Percentiles rank a stretch among this genome's conserved stretches.
Evolutionary conservation across 64 coral and sea anemone species (phyloP).

Genomic region (Acropora tenuis): DNA sequence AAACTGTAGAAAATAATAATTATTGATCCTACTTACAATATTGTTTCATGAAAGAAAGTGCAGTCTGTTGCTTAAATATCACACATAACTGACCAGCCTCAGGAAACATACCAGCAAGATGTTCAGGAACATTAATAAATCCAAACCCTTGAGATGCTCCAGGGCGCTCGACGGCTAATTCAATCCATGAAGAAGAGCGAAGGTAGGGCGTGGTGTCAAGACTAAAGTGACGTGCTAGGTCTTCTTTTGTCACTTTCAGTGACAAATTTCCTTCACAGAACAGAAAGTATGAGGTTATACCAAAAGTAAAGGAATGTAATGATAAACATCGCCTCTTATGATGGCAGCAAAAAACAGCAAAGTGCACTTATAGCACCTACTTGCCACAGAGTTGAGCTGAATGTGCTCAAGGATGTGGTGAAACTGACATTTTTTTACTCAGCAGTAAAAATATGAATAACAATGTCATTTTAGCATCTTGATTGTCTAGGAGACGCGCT

Average conservation of each 20-base stretch:
- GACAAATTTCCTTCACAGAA: slow-evolving; percentile 81
- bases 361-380: too few species aligned
- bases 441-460: not conserved
- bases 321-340: too few species aligned
- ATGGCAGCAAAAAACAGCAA: too few species aligned
- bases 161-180: slow-evolving; percentile 63
- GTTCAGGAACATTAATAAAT: slow-evolving; percentile 83
- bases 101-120: slow-evolving; percentile 57
- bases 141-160: slow-evolving; percentile 77
- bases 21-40: too few species aligned
- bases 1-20: too few species aligned
- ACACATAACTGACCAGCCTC: not conserved
- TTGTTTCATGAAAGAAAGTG: too few species aligned
- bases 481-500: too few species aligned
- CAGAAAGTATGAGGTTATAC: not conserved
- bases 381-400: not conserved
- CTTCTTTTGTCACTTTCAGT: slow-evolving; percentile 75
- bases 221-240: slow-evolving; percentile 73
- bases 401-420: not conserved
- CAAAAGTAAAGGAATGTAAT: not conserved
- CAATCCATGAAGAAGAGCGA: slow-evolving; percentile 84
- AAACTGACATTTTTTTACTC: too few species aligned
- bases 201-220: slow-evolving; percentile 88
- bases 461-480: too few species aligned
- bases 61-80: too few species aligned